A percentile compares a stretch with the other conserved stretches of the same genome.
phyloP scores from a whole-genome alignment of 2,888 invertebrate species.

The Diabrotica balteata region DNA sequence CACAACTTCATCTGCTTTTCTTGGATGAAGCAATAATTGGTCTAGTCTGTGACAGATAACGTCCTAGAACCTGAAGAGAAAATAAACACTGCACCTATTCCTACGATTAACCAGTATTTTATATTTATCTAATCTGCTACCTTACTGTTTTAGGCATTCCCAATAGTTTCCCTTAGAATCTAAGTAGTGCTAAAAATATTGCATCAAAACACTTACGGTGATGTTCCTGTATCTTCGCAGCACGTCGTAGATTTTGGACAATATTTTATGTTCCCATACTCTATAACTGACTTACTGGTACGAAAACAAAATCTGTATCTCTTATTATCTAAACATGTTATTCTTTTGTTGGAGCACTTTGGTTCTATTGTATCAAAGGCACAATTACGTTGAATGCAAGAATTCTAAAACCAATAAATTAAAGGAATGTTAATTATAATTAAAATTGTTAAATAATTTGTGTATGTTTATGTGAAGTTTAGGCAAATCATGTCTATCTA shows the following conservation, averaged over 20 bases:
- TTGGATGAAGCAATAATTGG: not conserved
- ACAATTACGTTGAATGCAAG: constrained; percentile 4
- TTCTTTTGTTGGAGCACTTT: constrained; percentile 27
- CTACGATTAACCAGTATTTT: too few relatives aligned
- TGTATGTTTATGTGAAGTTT: too few relatives aligned
- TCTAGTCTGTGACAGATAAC: not conserved
- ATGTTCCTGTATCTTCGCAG: constrained; percentile 25
- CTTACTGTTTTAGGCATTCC: too few relatives aligned
- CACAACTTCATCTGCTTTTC: too few relatives aligned
- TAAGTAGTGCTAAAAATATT: too few relatives aligned
- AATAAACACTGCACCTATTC: too few relatives aligned
- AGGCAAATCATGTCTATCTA: too few relatives aligned
- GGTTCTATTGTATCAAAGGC: constrained; percentile 8
- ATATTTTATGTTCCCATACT: constrained; percentile 22
- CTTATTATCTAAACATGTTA: constrained; percentile 30
- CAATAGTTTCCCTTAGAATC: too few relatives aligned
- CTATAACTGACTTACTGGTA: constrained; percentile 4
- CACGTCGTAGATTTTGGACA: constrained; percentile 35
- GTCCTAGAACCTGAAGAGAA: not conserved
- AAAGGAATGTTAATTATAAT: too few relatives aligned
- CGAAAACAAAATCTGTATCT: constrained; percentile 34
- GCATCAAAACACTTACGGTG: constrained; percentile 25
- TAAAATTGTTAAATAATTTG: too few relatives aligned
- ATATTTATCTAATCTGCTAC: too few relatives aligned
- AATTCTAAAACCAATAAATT: constrained; percentile 1